These are phyloP conservation scores for Amphiprion ocellaris DNA, from an alignment of 2,113 vertebrate species.

Conservation along the genomic window DNA sequence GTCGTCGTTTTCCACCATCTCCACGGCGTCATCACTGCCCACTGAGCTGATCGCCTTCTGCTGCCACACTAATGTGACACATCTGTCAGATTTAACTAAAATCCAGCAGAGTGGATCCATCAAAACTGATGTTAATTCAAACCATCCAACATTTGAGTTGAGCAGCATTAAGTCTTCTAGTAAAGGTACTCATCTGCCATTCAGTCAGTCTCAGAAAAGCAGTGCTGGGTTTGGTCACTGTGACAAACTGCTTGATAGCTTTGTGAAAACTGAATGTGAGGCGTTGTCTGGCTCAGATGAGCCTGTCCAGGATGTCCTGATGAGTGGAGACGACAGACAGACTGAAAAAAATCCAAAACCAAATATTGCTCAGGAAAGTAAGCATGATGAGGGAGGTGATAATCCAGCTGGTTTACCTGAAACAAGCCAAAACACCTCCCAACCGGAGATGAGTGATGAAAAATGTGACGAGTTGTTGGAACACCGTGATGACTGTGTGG, in stretches of 20 bases:
- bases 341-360: background rate
- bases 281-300: background rate
- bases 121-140: conserved; percentile 17
- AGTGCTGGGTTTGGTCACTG: background rate
- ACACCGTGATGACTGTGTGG: accelerated
- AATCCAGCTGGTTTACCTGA: background rate
- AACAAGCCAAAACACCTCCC: accelerated
- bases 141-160: background rate
- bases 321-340: background rate
- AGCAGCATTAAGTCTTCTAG: background rate
- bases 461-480: background rate
- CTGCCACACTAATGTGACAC: background rate
- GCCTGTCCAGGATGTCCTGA: background rate
- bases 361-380: background rate
- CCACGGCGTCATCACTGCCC: background rate
- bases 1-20: conserved; percentile 27
- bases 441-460: background rate
- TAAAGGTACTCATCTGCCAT: accelerated
- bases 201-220: background rate
- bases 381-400: background rate
- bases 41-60: background rate
- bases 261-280: background rate
- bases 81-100: background rate
- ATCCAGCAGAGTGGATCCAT: background rate
- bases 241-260: background rate